These are phyloP conservation scores for Upupa epops DNA, from an alignment of 2,113 vertebrate genomes.

Conservation along the genomic window DNA sequence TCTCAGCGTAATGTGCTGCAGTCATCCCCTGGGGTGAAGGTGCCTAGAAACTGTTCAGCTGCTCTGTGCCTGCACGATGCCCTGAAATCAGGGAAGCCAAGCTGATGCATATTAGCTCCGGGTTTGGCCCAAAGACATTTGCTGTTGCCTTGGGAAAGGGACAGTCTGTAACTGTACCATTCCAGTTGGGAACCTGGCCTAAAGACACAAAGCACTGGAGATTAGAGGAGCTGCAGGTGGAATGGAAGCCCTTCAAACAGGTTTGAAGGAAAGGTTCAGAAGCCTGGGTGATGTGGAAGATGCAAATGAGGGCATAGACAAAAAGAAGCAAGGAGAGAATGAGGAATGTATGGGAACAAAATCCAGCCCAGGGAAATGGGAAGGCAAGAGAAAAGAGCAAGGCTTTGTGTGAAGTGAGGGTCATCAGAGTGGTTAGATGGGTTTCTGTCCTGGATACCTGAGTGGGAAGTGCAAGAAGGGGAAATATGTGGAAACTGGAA, in stretches of 20 bases:
- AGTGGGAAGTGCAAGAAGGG: not conserved
- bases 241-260: not conserved
- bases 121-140: constrained; percentile 18
- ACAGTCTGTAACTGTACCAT: not conserved
- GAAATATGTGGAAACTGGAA: not conserved
- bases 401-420: not conserved
- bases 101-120: not conserved
- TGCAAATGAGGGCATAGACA: not conserved
- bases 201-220: not conserved
- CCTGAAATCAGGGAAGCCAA: not conserved
- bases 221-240: not conserved
- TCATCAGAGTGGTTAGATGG: not conserved
- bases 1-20: not conserved
- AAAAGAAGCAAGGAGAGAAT: not conserved
- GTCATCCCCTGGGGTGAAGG: not conserved
- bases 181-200: not conserved
- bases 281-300: not conserved
- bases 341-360: not conserved
- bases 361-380: not conserved
- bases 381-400: not conserved
- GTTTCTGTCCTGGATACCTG: not conserved
- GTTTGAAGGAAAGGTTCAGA: not conserved
- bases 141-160: constrained; percentile 19
- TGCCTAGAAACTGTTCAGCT: not conserved
- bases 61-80: not conserved